A percentile compares a stretch with the other conserved stretches of the same genome.
These are phyloP conservation scores for Danio rerio DNA, from an alignment of 2,113 vertebrate genomes.

Conservation along the genomic window GRCz12tu NC_133197.1:10169001-10169500, in stretches of 20 bases:
- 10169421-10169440: not conserved
- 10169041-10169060: too few species aligned
- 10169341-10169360: not conserved
- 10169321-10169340: conserved; percentile 75
- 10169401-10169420: not conserved
- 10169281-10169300: conserved; percentile 92
- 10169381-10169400: not conserved
- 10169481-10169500: not conserved
- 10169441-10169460: not conserved
- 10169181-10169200: conserved; percentile 78
- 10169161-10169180: not conserved
- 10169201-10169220: conserved; percentile 90
- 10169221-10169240: conserved; percentile 89
- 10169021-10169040: not conserved
- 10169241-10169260: conserved; percentile 92
- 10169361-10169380: conserved; percentile 4
- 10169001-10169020: conserved; percentile 68
- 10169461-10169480: conserved; percentile 1
- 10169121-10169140: not conserved
- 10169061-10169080: too few species aligned
- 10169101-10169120: not conserved
- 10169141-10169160: not conserved
- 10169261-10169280: conserved; percentile 94
- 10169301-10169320: conserved; percentile 89
- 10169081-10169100: not conserved